Evolutionary conservation across 1,140 invertebrate genomes (phyloP), one percentile per base, ranked within the genome.

Genomic region (Aethina tumida): DNA sequence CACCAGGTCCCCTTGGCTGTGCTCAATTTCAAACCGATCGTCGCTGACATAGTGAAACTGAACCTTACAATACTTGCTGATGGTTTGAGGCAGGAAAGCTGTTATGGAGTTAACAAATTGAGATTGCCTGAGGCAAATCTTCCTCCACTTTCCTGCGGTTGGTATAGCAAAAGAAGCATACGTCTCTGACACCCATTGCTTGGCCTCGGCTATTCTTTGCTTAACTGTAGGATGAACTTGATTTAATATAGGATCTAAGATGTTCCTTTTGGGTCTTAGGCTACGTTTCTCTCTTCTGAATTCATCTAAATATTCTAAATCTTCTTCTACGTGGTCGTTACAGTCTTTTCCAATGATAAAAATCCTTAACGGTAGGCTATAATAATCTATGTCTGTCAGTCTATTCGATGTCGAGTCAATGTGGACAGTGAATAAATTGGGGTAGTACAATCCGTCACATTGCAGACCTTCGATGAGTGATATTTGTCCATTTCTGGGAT

Each of bases 161-260:
- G 84, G 83, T 62, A 87, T 84, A 3, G 82, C 75, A 52, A 83
- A 87, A 8, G 83, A 86, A 4, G 82, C 83, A 36, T 85, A 75
- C 0, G 83, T 87, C 59, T 88, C 83, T 1, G 81, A 79, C 53
- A 84, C 78, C 82, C 83, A 86, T 53, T 83, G 78, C 50, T 79
- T 84, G 5, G 83, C 83, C 37, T 82, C 76, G 2, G 77, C 64
- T 40, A 78, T 65, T 58, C 70, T 43, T 62, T 58, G 54, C 71
- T 75, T 63, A 53, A 70, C 61, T 41, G 74, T 63, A 42, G 65
- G 56, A 63, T 70, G 45, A n/a, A 53, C 34, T n/a, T 61, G 51
- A 36, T 59, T 52, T 9, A 65, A 53, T 51, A 64, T 59, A 30
- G 64, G 64, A 45, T 68, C 66, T 36, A 58, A 55, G 13, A 24